These are phyloP conservation scores for Patagioenas fasciata DNA, from an alignment of 2,113 vertebrate genomes.

Conservation along the genomic window DNA sequence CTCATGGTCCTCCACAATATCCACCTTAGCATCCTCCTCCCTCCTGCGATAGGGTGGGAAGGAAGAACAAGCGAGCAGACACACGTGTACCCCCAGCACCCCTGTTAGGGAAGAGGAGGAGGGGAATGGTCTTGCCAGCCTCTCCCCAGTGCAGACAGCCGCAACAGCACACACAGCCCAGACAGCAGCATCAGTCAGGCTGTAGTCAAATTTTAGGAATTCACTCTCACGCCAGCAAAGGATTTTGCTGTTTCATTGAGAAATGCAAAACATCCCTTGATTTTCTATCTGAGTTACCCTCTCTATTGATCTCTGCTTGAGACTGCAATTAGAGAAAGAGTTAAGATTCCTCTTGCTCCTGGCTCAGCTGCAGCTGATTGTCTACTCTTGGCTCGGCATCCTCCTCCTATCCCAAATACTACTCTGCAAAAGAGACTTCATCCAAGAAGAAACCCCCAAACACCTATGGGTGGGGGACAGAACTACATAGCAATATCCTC, in stretches of 20 bases:
- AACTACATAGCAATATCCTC: conserved; percentile 65
- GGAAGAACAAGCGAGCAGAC: fast-evolving
- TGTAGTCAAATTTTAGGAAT: conserved; percentile 39
- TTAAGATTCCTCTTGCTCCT: conserved; percentile 40
- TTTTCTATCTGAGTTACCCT: conserved; percentile 38
- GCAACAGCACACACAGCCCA: background rate
- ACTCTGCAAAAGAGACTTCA: background rate
- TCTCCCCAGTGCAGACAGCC: background rate
- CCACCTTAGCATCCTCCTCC: background rate
- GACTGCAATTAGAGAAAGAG: conserved; percentile 55
- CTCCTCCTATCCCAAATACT: conserved; percentile 25
- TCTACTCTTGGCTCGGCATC: conserved; percentile 21
- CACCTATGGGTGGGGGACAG: conserved; percentile 67
- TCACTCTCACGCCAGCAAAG: background rate
- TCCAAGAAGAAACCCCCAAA: conserved; percentile 70
- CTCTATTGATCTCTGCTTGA: conserved; percentile 29
- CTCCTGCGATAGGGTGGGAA: fast-evolving
- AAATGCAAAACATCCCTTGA: conserved; percentile 51
- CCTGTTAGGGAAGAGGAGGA: fast-evolving
- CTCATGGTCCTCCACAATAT: background rate
- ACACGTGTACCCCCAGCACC: background rate
- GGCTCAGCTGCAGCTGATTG: conserved; percentile 37
- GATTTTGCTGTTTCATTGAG: conserved; percentile 59
- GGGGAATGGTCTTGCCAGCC: no score
- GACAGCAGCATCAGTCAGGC: background rate